Evolutionary conservation across 1,140 invertebrate species (phyloP).

Genomic region (Saccostrea cuccullata): DNA sequence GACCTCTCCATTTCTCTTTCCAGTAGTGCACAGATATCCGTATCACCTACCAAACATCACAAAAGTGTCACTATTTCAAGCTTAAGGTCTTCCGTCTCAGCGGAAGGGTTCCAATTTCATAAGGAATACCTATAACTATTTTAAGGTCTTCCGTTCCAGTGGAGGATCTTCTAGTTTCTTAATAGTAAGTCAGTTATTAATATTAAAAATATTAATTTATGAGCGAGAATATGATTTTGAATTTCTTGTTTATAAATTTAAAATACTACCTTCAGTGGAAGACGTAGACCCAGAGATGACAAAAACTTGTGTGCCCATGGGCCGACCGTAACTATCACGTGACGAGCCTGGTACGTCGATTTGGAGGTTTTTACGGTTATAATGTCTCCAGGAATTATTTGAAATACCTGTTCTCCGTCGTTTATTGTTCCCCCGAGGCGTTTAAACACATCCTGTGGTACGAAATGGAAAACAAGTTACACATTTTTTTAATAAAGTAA

Average conservation of each 20-base stretch:
- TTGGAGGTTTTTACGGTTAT: conserved; percentile 69
- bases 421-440: conserved; percentile 69
- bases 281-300: conserved; percentile 62
- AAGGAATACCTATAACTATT: no score
- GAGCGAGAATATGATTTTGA: no score
- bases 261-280: conserved; percentile 71
- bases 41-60: conserved; percentile 52
- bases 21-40: conserved; percentile 66
- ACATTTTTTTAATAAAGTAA: no score
- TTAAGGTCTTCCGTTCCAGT: no score
- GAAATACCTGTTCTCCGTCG: conserved; percentile 66
- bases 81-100: not conserved
- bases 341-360: conserved; percentile 59
- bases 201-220: no score
- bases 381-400: conserved; percentile 65
- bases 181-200: no score
- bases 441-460: conserved; percentile 65
- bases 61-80: not conserved
- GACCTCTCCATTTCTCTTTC: conserved; percentile 54
- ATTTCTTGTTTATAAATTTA: no score
- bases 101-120: no score
- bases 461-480: not conserved
- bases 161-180: not conserved
- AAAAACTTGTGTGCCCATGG: conserved; percentile 71
- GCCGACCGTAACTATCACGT: conserved; percentile 69